A percentile compares a stretch with the other conserved stretches of the same genome.
phyloP scores from a whole-genome alignment of 2,888 invertebrate genomes.

The Flexamia atlantica region DNA sequence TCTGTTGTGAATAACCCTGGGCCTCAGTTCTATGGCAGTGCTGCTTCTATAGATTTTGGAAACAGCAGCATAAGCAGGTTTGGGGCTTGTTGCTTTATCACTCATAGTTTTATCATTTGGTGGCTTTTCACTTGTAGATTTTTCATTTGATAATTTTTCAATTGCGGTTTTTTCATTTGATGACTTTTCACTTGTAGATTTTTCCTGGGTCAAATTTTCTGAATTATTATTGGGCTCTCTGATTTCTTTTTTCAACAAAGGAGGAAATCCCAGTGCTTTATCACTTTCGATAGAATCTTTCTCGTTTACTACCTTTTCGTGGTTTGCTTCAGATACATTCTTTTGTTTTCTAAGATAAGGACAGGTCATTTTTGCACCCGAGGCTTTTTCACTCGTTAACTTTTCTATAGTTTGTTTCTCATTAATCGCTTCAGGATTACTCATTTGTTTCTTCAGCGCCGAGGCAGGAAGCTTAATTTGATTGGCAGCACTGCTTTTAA shows the following conservation, averaged over 20 bases:
- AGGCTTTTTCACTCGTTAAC: not conserved
- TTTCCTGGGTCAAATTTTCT: not conserved
- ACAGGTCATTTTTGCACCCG: not conserved
- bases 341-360: not conserved
- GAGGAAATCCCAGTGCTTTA: not conserved
- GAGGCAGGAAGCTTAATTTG: not conserved
- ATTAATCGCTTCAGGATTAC: not conserved
- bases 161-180: not conserved
- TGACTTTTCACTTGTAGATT: not conserved
- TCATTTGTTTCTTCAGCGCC: not conserved
- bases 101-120: not conserved
- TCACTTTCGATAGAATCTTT: not conserved
- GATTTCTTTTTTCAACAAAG: not conserved
- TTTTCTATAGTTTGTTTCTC: constrained; percentile 21
- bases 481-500: constrained; percentile 4
- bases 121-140: not conserved
- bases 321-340: not conserved
- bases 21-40: constrained; percentile 53
- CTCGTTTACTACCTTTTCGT: not conserved
- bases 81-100: not conserved
- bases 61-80: constrained; percentile 23
- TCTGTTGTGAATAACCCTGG: constrained; percentile 1
- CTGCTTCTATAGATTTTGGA: constrained; percentile 57
- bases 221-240: not conserved
- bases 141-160: not conserved